Percentiles rank a stretch among this genome's conserved stretches.
These are phyloP conservation scores for Himalopsyche tibetana DNA, from an alignment of 2,888 invertebrate species.

Conservation along the genomic window DNA sequence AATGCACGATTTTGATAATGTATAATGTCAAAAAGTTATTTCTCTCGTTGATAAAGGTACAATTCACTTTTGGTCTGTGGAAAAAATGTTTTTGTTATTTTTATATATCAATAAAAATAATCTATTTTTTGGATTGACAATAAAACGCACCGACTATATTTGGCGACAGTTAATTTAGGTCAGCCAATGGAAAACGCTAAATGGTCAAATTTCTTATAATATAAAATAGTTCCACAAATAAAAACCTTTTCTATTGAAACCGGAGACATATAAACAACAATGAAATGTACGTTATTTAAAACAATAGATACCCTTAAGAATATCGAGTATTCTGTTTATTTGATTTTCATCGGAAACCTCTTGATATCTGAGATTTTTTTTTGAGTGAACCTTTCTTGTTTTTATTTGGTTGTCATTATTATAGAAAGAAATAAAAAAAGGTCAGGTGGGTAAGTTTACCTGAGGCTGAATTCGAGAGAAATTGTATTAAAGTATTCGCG, in stretches of 20 bases:
- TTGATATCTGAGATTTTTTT: constrained; percentile 55
- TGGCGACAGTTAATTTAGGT: too few relatives aligned
- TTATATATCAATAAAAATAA: too few relatives aligned
- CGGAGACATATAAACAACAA: constrained; percentile 43
- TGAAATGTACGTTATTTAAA: constrained; percentile 41
- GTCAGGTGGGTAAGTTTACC: constrained; percentile 55
- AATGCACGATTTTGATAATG: too few relatives aligned
- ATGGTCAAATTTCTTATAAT: not conserved
- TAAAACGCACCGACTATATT: too few relatives aligned
- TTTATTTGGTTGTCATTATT: constrained; percentile 62
- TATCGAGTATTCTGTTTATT: constrained; percentile 62
- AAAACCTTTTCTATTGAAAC: constrained; percentile 24
- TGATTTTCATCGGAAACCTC: constrained; percentile 64
- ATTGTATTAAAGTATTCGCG: constrained; percentile 27
- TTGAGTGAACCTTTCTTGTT: constrained; percentile 61
- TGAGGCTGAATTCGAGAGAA: constrained; percentile 25
- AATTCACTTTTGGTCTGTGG: too few relatives aligned
- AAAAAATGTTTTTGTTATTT: too few relatives aligned
- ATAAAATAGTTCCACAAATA: not conserved
- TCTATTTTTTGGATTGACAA: too few relatives aligned
- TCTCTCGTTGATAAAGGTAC: too few relatives aligned
- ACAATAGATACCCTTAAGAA: constrained; percentile 51
- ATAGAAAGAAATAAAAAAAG: constrained; percentile 60
- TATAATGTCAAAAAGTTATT: too few relatives aligned
- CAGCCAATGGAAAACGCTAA: not conserved